These are phyloP conservation scores for Bubo scandiacus DNA, from an alignment of 2,113 vertebrate species.

Conservation along the genomic window DNA sequence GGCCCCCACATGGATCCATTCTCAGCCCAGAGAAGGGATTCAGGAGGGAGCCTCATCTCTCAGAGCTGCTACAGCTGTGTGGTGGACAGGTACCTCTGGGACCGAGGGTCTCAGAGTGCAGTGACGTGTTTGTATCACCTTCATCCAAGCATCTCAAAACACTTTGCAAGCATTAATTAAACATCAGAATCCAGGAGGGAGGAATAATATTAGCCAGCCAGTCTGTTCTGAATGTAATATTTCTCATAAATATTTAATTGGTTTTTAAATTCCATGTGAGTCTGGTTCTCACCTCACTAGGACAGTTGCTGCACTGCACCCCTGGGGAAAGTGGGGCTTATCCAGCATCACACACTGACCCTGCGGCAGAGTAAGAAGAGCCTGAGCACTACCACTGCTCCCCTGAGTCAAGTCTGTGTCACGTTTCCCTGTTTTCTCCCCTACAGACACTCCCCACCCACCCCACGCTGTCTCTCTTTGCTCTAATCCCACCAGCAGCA, in stretches of 20 bases:
- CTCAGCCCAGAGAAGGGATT: neutral
- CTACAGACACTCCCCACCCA: neutral
- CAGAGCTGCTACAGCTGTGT: neutral
- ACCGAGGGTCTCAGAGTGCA: neutral
- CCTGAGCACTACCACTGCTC: neutral
- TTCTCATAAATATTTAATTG: constrained; percentile 31
- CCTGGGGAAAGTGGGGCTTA: neutral
- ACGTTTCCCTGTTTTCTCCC: neutral
- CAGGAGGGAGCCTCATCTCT: neutral
- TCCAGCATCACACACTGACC: neutral
- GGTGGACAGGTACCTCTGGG: neutral
- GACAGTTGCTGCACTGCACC: neutral
- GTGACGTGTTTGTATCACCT: neutral
- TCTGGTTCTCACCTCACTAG: neutral
- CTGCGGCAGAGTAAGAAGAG: accelerated
- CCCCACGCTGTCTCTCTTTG: accelerated
- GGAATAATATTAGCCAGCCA: constrained; percentile 32
- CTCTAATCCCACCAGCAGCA: neutral
- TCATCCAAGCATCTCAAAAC: constrained; percentile 50
- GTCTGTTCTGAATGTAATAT: neutral
- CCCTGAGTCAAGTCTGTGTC: neutral
- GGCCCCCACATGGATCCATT: neutral
- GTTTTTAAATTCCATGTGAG: neutral
- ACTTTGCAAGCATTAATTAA: constrained; percentile 49
- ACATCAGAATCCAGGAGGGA: constrained; percentile 28